These are phyloP conservation scores for Nowickia ferox DNA, from an alignment of 2,888 invertebrate species.

Conservation along the genomic window DNA sequence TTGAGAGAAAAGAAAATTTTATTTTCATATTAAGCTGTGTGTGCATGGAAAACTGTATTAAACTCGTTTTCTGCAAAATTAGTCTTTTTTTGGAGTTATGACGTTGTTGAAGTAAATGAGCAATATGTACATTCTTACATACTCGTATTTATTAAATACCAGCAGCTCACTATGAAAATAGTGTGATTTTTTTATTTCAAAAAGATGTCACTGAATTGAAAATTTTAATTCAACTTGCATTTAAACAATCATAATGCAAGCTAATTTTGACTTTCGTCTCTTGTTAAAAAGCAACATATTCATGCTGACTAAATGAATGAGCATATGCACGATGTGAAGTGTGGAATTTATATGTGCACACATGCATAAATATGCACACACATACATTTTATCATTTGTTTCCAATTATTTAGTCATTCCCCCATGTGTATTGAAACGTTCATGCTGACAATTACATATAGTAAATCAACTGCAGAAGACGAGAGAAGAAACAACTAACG, in stretches of 20 bases:
- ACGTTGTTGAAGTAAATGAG: too few species aligned
- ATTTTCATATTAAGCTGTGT: too few species aligned
- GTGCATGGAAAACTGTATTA: too few species aligned
- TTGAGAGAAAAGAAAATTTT: too few species aligned
- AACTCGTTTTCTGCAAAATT: too few species aligned
- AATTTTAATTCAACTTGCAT: conserved; percentile 27
- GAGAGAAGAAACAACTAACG: conserved; percentile 4
- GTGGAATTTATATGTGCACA: background rate
- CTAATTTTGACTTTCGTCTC: conserved; percentile 43
- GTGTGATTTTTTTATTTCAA: too few species aligned
- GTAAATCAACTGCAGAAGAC: conserved; percentile 47
- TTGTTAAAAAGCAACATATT: conserved; percentile 7
- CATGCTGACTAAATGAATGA: conserved; percentile 27
- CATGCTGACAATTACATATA: conserved; percentile 56
- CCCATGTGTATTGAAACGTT: conserved; percentile 45
- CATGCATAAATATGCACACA: conserved; percentile 32
- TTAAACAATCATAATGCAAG: conserved; percentile 25
- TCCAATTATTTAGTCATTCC: conserved; percentile 66
- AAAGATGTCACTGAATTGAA: conserved; percentile 16
- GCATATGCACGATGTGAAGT: conserved; percentile 50
- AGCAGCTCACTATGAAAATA: too few species aligned
- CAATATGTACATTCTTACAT: too few species aligned
- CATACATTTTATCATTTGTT: conserved; percentile 70
- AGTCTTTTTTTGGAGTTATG: too few species aligned
- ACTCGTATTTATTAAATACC: too few species aligned